Evolutionary conservation across 2,888 invertebrate species (phyloP), one percentile per base, ranked within the genome.

Genomic region (Pyrrhosoma nymphula): DNA sequence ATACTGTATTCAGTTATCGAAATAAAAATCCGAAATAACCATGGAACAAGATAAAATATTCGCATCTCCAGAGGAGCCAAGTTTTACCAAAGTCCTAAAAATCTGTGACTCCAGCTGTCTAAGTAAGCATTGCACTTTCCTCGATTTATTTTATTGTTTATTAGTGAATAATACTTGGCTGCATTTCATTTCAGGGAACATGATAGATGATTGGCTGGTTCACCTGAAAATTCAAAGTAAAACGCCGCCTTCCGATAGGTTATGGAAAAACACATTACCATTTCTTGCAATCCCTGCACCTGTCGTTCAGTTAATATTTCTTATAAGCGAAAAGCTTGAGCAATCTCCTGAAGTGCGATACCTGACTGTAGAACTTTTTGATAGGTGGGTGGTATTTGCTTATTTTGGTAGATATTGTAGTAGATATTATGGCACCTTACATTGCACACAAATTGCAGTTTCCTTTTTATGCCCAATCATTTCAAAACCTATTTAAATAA

Each of bases 191-290:
- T n/a, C 55, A 93, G 93, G 35, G n/a, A 16, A 93, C 26, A 93
- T 93, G 47, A 47, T 93, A 0, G 55, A 93, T 16, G 93, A 93
- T 69, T 93, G 93, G 93, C 47, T 93, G 26, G 23, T 93, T 23
- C 47, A 93, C 26, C 47, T 69, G 3, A 93, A 69, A 47, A 93
- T 47, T 69, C 93, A 55, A 69, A 93, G 93, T 93, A 93, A 60
- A 93, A 47, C 35, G 47, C 47, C 93, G 18, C 47, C 93, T 23
- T 39, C 47, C 4, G 93, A 69, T 16, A 69, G 93, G n/a, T 20
- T 69, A 69, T 93, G 93, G 93, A 93, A 69, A 69, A 93, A 75
- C 26, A 93, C 93, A 10, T 93, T 93, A 18, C 93, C 93, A n/a
- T 93, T 93, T 93, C 63, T 93, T 93, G 47, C 26, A 18, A 47